Base-by-base conservation (phyloP, 1,140 invertebrate genomes). In the Trichomalopsis sarcophagae region DNA sequence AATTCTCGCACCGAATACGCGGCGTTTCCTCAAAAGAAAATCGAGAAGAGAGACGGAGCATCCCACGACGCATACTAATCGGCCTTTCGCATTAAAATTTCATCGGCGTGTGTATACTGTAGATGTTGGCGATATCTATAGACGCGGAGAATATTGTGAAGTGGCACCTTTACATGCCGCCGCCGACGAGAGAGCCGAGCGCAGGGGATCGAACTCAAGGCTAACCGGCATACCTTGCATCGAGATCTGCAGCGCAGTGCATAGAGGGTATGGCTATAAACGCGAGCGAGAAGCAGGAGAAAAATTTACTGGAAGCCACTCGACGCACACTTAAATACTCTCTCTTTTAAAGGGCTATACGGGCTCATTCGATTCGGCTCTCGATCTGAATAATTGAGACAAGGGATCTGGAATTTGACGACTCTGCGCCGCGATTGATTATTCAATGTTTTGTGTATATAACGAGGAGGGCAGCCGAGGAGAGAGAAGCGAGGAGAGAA, bases 141-240 rank as follows among this genome's bases (percentile, higher is more conserved):
- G 44, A 40, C 44, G 5, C 23, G 30, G 30, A 62, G 78, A 40
- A 50, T 47, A 23, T 78, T 17, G 62, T 7, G 71, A 82, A 55
- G 81, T 74, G 44, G 84, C 74, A 73, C 76, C 55, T 27, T 27
- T 50, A 33, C 69, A 27, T 84, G 55, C 23, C 68, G 27, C 27
- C 23, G 55, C 10, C 68, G 68, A 10, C 23, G 68, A 9, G 68
- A 66, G 78, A 73, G 74, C 75, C 69, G n/a, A 66, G 78, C 74
- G 86, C 80, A 80, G 88, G 89, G 90, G 88, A 91, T 90, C 88
- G 89, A 90, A 91, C 91, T 92, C 91, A 92, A 92, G 91, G 91
- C 92, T 91, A 92, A 92, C 91, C 88, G 88, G 91, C 88, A 88
- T 86, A 83, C 84, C 87, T 87, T 44, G 73, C 68, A 69, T 66